Base-by-base conservation (phyloP, 2,113 vertebrate species). In the Hyperopisus bebe region DNA sequence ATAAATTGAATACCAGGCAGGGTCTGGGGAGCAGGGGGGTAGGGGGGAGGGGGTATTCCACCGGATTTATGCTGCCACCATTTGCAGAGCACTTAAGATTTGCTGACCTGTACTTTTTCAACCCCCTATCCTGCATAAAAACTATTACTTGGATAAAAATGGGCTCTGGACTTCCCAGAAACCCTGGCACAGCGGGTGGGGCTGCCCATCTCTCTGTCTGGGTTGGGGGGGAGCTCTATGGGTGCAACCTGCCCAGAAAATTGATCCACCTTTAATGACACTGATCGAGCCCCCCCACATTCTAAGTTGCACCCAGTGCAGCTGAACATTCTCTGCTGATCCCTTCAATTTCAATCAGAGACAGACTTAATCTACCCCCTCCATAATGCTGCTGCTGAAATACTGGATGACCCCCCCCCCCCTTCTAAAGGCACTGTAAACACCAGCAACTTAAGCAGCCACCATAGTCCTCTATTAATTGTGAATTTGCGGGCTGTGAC, bases 11-110 rank as follows among this genome's bases (percentile, higher is more conserved):
- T 96, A 17, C 95, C 93, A 94, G 84, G 89, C 88, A 91, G 91
- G 93, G 95, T 94, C 95, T 95, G 95, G 94, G 62, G 47, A 35
- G 74, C 44, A 62, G 80, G 24, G 24, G 48, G 47, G 9, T 10
- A 13, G 85, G 80, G 27, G 24, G 21, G 84, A 6, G 17, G 44
- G 3, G 46, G 94, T 94, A 96, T 96, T 94, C 94, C 87, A 39
- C 95, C 92, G 94, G 94, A 97, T 97, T 97, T 97, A 97, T 96
- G 95, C 94, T 93, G 93, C 92, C 94, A 96, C 96, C 94, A 96
- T 96, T 96, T 97, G 95, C 95, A 94, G 95, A 95, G 95, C 96
- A 96, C 95, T 96, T 96, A 96, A 94, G 95, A 94, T 94, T 92
- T 90, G 93, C 95, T 96, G 95, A 95, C 93, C 95, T 94, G 94